Percentiles rank a stretch among this genome's conserved stretches.
These are phyloP conservation scores for Rhynchomys soricoides DNA, from an alignment of 2,113 vertebrate species.

Conservation along the genomic window DNA sequence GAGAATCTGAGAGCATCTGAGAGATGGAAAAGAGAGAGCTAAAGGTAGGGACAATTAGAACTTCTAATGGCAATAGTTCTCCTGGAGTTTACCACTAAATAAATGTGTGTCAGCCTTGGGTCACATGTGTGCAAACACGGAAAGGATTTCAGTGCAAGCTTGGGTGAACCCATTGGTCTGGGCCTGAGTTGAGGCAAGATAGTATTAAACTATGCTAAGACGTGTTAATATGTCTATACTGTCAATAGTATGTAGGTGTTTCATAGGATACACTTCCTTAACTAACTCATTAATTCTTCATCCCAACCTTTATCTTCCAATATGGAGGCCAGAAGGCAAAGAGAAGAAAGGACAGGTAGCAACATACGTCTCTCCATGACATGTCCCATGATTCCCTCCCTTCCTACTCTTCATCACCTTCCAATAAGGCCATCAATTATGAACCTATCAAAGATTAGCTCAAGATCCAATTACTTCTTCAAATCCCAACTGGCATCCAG, in stretches of 20 bases:
- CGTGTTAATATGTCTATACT: background rate
- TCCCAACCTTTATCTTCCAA: background rate
- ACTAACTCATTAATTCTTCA: background rate
- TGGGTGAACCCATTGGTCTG: background rate
- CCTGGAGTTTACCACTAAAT: background rate
- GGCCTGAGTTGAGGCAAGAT: background rate
- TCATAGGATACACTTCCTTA: background rate
- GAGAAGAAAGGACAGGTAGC: background rate
- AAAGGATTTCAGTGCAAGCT: background rate
- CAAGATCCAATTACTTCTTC: background rate
- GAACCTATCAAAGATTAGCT: background rate
- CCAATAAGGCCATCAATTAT: background rate
- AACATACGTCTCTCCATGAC: background rate
- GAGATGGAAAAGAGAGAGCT: constrained; percentile 71
- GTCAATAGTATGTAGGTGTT: background rate
- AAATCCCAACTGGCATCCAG: background rate
- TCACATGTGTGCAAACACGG: background rate
- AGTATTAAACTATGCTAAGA: too few relatives aligned
- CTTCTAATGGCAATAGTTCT: background rate
- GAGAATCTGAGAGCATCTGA: background rate
- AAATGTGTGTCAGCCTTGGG: background rate
- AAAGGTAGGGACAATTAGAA: constrained; percentile 69
- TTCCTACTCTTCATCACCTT: background rate
- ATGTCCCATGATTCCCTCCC: background rate
- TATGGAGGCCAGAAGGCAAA: background rate